Conservation (phyloP, 2,888 invertebrate genomes). For the Monochamus alternatus region DNA sequence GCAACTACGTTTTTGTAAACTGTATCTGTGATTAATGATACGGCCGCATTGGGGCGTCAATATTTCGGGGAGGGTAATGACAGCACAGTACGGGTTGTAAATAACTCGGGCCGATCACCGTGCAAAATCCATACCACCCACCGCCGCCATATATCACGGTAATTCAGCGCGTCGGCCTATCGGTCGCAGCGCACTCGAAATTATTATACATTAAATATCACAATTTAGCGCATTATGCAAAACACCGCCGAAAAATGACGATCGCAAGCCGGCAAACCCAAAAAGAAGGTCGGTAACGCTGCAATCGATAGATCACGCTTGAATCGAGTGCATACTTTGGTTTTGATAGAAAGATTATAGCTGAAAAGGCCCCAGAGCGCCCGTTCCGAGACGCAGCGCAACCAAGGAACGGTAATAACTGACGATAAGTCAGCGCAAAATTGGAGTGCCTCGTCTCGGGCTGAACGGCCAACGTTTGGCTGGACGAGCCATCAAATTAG, state of each 20-base stretch:
- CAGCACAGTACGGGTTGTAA: neutral
- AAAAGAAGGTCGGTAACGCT: constrained; percentile 37
- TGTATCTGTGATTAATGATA: too few relatives aligned
- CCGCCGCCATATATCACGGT: constrained; percentile 49
- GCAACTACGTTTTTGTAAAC: too few relatives aligned
- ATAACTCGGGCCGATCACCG: constrained; percentile 34
- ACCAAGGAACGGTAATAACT: constrained; percentile 53
- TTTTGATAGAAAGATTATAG: constrained; percentile 67
- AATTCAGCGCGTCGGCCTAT: constrained; percentile 39
- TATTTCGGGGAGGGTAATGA: neutral
- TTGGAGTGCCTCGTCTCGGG: constrained; percentile 34
- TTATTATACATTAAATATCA: constrained; percentile 52
- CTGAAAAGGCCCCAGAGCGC: constrained; percentile 50
- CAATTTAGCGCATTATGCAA: constrained; percentile 56
- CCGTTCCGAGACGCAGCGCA: constrained; percentile 43
- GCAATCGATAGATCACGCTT: constrained; percentile 66
- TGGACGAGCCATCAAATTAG: constrained; percentile 52
- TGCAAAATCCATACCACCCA: constrained; percentile 47
- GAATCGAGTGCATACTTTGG: constrained; percentile 61
- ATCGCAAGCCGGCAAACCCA: constrained; percentile 30
- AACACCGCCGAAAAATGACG: constrained; percentile 46
- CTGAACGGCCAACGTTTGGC: constrained; percentile 34
- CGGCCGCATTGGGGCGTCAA: neutral
- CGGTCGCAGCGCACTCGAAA: constrained; percentile 33
- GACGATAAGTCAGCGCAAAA: constrained; percentile 47